phyloP scores from a whole-genome alignment of 2,113 vertebrate species.

The Sylvia atricapilla region DNA sequence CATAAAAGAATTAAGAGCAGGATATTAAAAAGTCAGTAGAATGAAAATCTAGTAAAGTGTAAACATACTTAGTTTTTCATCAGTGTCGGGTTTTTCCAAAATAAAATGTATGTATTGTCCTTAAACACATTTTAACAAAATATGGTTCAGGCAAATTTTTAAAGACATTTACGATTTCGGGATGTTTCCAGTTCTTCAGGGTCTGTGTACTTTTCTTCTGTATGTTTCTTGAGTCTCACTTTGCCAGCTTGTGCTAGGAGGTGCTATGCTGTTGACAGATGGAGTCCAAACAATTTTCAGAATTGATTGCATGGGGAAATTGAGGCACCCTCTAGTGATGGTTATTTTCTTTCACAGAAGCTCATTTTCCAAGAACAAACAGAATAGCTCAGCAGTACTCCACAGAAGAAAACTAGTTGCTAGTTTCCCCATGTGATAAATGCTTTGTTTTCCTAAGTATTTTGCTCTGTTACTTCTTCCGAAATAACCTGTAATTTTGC shows the following conservation, averaged over 20 bases:
- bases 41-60: neutral
- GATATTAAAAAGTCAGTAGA: neutral
- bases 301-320: neutral
- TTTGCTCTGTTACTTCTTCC: neutral
- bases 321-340: neutral
- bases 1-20: neutral
- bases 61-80: neutral
- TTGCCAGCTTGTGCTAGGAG: neutral
- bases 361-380: neutral
- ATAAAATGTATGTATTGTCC: neutral
- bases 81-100: neutral
- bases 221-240: neutral
- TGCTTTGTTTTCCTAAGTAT: neutral
- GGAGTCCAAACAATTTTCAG: neutral
- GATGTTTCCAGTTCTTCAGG: neutral
- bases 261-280: neutral
- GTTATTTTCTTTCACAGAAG: neutral
- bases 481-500: neutral
- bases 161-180: neutral
- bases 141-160: neutral
- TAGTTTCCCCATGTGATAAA: neutral
- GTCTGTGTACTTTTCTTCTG: neutral
- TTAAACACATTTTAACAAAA: neutral
- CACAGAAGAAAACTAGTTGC: neutral
- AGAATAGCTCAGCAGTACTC: neutral